Base-by-base conservation (phyloP, 2,797 vertebrate genomes). In the Artibeus lituratus region DNA sequence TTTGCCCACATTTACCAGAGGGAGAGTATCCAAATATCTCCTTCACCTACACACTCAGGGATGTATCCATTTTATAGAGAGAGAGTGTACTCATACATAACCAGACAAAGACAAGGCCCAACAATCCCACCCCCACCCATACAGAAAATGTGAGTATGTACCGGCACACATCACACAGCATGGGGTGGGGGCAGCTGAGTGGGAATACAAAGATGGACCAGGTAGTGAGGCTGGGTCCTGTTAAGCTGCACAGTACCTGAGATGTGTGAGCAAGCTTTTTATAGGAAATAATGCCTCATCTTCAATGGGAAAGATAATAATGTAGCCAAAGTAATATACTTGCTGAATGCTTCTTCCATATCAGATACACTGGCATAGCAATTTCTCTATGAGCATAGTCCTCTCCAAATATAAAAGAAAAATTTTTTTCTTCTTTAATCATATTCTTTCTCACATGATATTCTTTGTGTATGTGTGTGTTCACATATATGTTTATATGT, bases 381-480 rank as follows among this genome's bases (percentile, higher is more conserved):
- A 2, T 95, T n/a, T 92, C 47, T 62, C 42, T 84, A 0, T 91
- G 42, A 96, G 37, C 7, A 37, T 44, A 81, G 72, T 74, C 26
- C 84, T 96, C 85, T 92, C 24, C 3, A 92, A 88, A 59, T 96
- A 74, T 37, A 92, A 94, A 87, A 74, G 47, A 90, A 87, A 92
- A 85, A 49, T 73, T 18, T 11, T 29, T 44, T 73, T 51, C 32
- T n/a, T 65, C 55, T 92, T 92, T 80, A 95, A 39, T 87, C 14
- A 6, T 70, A 74, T 18, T 82, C 35, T 95, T 74, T 74, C 44
- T 80, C 18, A 44, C 94, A 10, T 65, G 53, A 12, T 62, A 67
- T 49, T 59, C 55, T 91, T 51, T 70, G 22, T 94, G 7, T 85
- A 7, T 73, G 3, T 94, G 5, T 19, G 2, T 82, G 8, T 89